phyloP scores from a whole-genome alignment of 2,797 vertebrate species.

The Cuculus canorus region DNA sequence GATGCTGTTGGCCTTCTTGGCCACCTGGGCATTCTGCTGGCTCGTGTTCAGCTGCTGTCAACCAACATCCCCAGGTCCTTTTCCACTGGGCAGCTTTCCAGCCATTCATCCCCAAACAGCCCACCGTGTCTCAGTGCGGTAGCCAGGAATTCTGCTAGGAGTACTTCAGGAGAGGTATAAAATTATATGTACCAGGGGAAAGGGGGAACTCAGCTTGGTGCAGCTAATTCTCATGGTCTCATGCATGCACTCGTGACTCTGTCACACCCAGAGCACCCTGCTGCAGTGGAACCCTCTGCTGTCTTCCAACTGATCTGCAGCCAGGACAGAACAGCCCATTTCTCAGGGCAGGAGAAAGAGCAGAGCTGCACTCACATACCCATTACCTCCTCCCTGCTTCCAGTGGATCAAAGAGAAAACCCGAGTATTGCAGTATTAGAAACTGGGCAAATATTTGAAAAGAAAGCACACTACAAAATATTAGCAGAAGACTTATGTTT shows the following conservation, averaged over 20 bases:
- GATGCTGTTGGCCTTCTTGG: too few relatives aligned
- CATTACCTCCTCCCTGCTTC: accelerated
- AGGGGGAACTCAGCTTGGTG: background rate
- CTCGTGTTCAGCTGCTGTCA: too few relatives aligned
- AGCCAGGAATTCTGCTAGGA: background rate
- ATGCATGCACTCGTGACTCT: background rate
- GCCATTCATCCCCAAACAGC: too few relatives aligned
- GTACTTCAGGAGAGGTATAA: background rate
- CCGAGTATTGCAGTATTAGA: accelerated
- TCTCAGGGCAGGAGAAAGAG: accelerated
- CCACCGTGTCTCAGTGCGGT: background rate
- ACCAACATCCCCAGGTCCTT: too few relatives aligned
- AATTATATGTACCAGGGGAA: background rate
- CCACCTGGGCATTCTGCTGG: too few relatives aligned
- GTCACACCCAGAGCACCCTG: too few relatives aligned
- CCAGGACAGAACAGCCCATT: background rate
- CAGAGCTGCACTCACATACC: too few relatives aligned
- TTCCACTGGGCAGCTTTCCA: too few relatives aligned
- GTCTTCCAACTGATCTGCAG: background rate
- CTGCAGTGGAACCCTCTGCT: background rate
- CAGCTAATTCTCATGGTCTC: background rate
- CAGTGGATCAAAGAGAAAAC: background rate
- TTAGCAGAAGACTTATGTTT: background rate
- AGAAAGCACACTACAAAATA: background rate
- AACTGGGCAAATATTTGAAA: background rate